Percentiles rank a stretch among this genome's conserved stretches.
Conservation (phyloP, 2,113 vertebrate species). For the Fukomys damarensis region DNA sequence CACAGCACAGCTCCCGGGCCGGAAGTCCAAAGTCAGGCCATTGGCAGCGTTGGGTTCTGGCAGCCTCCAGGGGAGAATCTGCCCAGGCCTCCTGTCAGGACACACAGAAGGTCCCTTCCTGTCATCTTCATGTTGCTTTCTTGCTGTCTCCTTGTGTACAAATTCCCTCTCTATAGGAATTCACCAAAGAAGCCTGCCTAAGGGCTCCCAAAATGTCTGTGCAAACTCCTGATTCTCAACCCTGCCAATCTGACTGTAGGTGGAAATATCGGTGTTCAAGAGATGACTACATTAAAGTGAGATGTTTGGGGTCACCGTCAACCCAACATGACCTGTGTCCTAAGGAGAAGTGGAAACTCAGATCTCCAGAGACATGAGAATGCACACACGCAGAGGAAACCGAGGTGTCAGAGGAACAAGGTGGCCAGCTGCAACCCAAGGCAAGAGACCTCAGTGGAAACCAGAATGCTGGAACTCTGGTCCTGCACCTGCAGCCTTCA, state of each 20-base stretch:
- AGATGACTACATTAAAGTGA: neutral
- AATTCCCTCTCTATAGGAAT: neutral
- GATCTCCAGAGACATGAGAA: neutral
- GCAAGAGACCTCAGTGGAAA: too few relatives aligned
- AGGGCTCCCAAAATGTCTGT: neutral
- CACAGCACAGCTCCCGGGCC: fast-evolving
- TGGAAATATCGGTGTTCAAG: neutral
- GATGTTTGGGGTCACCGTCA: neutral
- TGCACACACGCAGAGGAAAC: neutral
- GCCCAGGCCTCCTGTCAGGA: neutral
- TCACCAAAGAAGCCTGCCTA: fast-evolving
- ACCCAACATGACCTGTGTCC: neutral
- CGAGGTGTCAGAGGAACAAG: neutral
- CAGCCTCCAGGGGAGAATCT: neutral
- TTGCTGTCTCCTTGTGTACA: neutral
- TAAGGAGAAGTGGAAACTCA: neutral
- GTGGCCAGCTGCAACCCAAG: neutral
- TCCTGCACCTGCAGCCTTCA: neutral
- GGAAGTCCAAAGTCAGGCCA: fast-evolving
- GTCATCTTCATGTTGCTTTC: neutral
- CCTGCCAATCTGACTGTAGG: neutral
- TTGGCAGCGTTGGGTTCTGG: too few relatives aligned
- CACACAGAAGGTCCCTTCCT: fast-evolving
- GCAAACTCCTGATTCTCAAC: neutral
- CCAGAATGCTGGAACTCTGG: fast-evolving